Percentiles rank a stretch among this genome's conserved stretches.
phyloP scores from a whole-genome alignment of 2,113 vertebrate species.

The Phalacrocorax brasilianus region DNA sequence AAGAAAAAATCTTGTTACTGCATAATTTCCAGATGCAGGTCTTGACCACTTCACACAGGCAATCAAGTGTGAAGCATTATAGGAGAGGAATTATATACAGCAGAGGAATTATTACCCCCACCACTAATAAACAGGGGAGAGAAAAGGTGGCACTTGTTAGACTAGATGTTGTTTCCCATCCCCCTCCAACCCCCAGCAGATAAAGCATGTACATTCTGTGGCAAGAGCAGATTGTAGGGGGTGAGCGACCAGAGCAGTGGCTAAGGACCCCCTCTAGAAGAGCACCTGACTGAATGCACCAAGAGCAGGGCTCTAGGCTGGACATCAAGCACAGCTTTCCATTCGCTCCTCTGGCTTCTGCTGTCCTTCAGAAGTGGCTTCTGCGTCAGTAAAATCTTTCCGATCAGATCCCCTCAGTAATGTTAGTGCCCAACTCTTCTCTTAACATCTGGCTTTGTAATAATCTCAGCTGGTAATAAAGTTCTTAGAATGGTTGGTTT shows the following conservation, averaged over 20 bases:
- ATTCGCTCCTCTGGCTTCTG: not conserved
- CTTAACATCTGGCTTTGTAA: not conserved
- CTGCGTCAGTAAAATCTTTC: not conserved
- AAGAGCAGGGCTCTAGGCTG: not conserved
- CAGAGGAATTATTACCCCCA: not conserved
- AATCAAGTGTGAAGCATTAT: not conserved
- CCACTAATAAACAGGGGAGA: not conserved
- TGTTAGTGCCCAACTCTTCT: not conserved
- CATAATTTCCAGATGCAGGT: not conserved
- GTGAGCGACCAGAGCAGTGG: not conserved
- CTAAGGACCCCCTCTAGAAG: not conserved
- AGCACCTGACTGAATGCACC: not conserved
- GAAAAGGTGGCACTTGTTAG: not conserved
- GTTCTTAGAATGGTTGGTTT: not conserved
- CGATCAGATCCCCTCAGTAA: not conserved
- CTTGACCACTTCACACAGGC: not conserved
- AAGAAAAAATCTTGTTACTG: not conserved
- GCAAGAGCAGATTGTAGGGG: not conserved
- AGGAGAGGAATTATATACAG: not conserved
- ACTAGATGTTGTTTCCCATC: not conserved
- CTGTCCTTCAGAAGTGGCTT: not conserved
- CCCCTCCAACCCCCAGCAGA: not conserved
- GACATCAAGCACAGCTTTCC: not conserved
- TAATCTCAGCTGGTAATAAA: not conserved
- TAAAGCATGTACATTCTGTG: not conserved